phyloP scores from a whole-genome alignment of 2,113 vertebrate genomes.

The Pithys albifrons region DNA sequence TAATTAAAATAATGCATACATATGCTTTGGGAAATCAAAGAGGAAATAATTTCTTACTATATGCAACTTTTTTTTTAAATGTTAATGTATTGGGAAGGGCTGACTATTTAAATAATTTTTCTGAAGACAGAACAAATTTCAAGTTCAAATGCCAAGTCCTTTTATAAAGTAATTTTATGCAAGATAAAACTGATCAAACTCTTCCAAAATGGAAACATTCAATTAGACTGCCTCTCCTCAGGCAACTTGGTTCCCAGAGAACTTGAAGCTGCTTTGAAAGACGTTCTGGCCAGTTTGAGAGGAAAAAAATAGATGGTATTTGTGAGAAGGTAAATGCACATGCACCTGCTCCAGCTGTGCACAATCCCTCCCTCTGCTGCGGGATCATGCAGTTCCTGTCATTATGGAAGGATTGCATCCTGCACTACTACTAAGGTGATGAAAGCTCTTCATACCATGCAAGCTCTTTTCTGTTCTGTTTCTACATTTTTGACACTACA shows the following conservation, averaged over 20 bases:
- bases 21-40: neutral
- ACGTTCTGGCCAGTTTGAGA: neutral
- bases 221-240: neutral
- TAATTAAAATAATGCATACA: neutral
- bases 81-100: neutral
- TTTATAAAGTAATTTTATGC: neutral
- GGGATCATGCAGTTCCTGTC: neutral
- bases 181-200: neutral
- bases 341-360: neutral
- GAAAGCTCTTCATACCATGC: neutral
- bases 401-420: neutral
- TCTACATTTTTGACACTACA: neutral
- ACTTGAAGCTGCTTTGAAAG: neutral
- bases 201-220: neutral
- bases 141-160: neutral
- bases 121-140: neutral
- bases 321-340: neutral
- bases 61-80: neutral
- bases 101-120: neutral
- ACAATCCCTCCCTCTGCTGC: neutral
- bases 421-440: neutral
- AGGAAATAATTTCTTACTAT: neutral
- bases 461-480: neutral
- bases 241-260: neutral
- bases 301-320: neutral